These are phyloP conservation scores for Phrynocephalus versicolor DNA, from an alignment of 2,113 vertebrate species.

Conservation along the genomic window DNA sequence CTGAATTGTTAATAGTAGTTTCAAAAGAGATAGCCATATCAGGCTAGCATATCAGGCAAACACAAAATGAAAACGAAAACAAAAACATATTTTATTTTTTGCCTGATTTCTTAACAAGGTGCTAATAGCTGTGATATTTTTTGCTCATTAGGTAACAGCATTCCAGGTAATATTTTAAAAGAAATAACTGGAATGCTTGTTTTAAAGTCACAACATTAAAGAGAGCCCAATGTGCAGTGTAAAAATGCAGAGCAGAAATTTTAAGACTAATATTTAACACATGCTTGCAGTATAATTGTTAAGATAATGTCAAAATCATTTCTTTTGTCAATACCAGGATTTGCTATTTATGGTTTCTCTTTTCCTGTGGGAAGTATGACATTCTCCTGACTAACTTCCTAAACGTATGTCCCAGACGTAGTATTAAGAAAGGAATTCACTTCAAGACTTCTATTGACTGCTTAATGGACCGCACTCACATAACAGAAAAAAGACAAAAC, in stretches of 20 bases:
- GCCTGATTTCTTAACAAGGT: too few species aligned
- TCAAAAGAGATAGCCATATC: too few species aligned
- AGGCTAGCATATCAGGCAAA: too few species aligned
- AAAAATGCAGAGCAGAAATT: background rate
- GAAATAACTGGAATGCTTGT: too few species aligned
- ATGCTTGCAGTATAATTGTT: background rate
- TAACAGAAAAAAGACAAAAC: background rate
- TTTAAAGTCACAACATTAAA: background rate
- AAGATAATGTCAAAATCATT: background rate
- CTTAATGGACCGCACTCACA: background rate
- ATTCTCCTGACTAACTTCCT: constrained; percentile 7
- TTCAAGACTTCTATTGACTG: constrained; percentile 1
- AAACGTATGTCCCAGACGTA: constrained; percentile 22
- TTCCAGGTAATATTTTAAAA: too few species aligned
- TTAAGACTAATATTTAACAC: background rate
- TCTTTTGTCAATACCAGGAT: background rate
- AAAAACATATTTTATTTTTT: too few species aligned
- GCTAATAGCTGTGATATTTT: too few species aligned
- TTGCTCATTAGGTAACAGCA: too few species aligned
- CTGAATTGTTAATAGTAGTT: too few species aligned
- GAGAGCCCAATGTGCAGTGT: background rate
- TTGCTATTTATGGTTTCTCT: background rate
- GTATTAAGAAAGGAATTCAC: constrained; percentile 2
- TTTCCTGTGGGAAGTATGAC: constrained; percentile 1
- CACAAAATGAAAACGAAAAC: too few species aligned